These are phyloP conservation scores for Nibea coibor DNA, from an alignment of 2,113 vertebrate genomes.

Conservation along the genomic window DNA sequence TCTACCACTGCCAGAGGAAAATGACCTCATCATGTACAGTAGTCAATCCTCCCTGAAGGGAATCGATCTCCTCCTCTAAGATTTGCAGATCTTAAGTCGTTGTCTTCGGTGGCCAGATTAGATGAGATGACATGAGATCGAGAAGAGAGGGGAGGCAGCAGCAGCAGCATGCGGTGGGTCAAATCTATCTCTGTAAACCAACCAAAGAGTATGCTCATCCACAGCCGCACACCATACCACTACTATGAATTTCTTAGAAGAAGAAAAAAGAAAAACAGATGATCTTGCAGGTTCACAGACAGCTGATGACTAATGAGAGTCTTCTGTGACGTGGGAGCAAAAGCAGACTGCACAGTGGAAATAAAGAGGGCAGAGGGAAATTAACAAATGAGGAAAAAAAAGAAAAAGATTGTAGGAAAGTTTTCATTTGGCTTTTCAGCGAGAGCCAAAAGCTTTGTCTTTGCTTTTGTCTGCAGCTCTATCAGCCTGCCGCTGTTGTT, in stretches of 20 bases:
- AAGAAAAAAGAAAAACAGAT: conserved; percentile 24
- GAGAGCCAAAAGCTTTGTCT: conserved; percentile 31
- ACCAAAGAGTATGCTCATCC: conserved; percentile 37
- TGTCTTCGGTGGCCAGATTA: conserved; percentile 53
- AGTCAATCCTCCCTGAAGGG: conserved; percentile 4
- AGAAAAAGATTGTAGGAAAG: conserved; percentile 20
- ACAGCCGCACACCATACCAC: conserved; percentile 39
- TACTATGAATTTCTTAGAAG: neutral
- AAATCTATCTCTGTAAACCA: conserved; percentile 39
- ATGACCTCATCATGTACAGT: conserved; percentile 38
- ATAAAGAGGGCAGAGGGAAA: conserved; percentile 1
- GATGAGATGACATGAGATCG: conserved; percentile 54
- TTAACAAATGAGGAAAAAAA: conserved; percentile 24
- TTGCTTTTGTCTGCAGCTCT: conserved; percentile 34
- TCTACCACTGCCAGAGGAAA: conserved; percentile 15
- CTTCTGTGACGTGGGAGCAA: conserved; percentile 15
- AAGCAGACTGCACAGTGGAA: conserved; percentile 30
- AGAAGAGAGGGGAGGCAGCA: neutral
- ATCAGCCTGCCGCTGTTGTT: conserved; percentile 29
- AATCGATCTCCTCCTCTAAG: conserved; percentile 48
- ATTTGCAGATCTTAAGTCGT: conserved; percentile 37
- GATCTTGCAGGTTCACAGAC: conserved; percentile 37
- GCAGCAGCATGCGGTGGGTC: conserved; percentile 7
- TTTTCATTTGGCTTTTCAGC: conserved; percentile 42
- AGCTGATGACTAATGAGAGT: conserved; percentile 52